Percentiles rank a stretch among this genome's conserved stretches.
Evolutionary conservation across 1,140 invertebrate species (phyloP).

Genomic region (Plodia interpunctella): DNA sequence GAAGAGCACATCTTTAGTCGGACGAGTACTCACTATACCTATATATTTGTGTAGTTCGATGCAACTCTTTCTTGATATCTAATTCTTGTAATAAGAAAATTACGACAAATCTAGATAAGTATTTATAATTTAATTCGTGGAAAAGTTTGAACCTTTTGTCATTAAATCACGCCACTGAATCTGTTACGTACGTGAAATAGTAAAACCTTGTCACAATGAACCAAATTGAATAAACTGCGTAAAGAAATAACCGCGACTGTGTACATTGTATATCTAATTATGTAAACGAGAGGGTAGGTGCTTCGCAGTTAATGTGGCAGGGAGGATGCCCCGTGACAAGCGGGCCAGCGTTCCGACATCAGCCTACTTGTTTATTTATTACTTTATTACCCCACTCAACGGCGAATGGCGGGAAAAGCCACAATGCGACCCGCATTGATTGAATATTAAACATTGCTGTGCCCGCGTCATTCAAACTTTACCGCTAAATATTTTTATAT

Average conservation of each 20-base stretch:
- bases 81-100: too few species aligned
- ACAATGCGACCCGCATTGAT: constrained; percentile 45
- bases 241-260: neutral
- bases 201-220: neutral
- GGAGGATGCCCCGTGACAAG: constrained; percentile 11
- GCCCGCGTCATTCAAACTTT: constrained; percentile 21
- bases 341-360: constrained; percentile 19
- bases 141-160: too few species aligned
- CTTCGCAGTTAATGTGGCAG: constrained; percentile 15
- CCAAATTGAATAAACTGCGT: neutral
- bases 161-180: too few species aligned
- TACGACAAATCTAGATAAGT: too few species aligned
- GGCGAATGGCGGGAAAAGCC: constrained; percentile 34
- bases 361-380: constrained; percentile 47
- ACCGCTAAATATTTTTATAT: constrained; percentile 10
- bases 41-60: neutral
- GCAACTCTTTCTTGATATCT: too few species aligned
- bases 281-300: constrained; percentile 5
- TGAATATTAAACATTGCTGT: constrained; percentile 45
- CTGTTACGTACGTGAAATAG: too few species aligned
- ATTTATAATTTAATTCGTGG: too few species aligned
- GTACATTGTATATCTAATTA: constrained; percentile 4
- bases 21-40: neutral
- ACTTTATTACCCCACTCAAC: constrained; percentile 48
- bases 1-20: too few species aligned